Conservation (phyloP, 2,888 invertebrate genomes). For the Octonoba sinensis region DNA sequence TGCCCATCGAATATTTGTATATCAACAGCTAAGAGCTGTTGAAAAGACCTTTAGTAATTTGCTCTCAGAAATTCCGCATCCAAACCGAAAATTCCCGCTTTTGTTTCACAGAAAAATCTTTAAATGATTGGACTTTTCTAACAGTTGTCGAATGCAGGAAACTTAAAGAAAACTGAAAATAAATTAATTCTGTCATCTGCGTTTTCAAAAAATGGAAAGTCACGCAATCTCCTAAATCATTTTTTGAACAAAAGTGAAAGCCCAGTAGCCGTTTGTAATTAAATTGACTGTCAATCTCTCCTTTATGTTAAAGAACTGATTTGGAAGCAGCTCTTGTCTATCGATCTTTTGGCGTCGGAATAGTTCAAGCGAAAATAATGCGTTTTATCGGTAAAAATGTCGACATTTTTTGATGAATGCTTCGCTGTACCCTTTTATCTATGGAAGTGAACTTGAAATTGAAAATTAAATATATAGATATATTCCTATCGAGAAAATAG, state of each 20-base stretch:
- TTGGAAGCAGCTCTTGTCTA: constrained; percentile 19
- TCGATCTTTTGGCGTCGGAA: constrained; percentile 24
- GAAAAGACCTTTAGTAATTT: no score
- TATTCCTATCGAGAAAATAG: constrained; percentile 35
- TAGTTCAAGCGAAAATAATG: constrained; percentile 37
- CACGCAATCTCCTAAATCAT: constrained; percentile 3
- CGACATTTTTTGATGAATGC: constrained; percentile 41
- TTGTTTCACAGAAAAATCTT: no score
- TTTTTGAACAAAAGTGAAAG: neutral
- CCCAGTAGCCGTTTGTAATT: constrained; percentile 13
- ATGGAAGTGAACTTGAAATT: constrained; percentile 52
- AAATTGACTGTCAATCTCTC: constrained; percentile 30
- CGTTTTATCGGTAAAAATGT: constrained; percentile 59
- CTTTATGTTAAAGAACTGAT: constrained; percentile 28
- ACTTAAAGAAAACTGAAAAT: no score
- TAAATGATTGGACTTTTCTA: no score
- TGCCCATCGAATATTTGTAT: no score
- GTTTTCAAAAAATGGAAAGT: neutral
- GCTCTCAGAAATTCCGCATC: no score
- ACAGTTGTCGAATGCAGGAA: no score
- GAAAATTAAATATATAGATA: constrained; percentile 55
- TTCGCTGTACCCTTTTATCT: constrained; percentile 34
- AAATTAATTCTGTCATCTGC: no score
- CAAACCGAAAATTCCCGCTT: no score
- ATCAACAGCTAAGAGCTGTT: no score